These are phyloP conservation scores for Venusia cambrica DNA, from an alignment of 2,888 invertebrate species.

Conservation along the genomic window DNA sequence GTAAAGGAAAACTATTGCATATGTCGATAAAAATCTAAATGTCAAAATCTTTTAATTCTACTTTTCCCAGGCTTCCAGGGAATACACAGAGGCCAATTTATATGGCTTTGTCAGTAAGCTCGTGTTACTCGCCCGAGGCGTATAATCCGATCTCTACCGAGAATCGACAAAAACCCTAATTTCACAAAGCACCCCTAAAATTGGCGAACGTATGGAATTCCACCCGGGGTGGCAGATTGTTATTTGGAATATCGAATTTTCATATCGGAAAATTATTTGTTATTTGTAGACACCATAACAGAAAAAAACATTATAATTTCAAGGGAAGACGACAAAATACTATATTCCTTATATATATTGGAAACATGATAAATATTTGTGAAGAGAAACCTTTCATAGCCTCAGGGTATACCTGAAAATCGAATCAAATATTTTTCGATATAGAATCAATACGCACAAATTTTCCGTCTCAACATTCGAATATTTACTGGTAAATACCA, in stretches of 20 bases:
- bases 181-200: conserved; percentile 25
- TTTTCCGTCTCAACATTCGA: too few species aligned
- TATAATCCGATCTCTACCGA: conserved; percentile 28
- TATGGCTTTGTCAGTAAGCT: conserved; percentile 25
- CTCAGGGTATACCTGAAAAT: too few species aligned
- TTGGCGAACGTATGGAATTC: conserved; percentile 26
- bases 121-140: conserved; percentile 25
- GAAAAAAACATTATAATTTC: conserved; percentile 1
- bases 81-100: conserved; percentile 9
- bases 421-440: too few species aligned
- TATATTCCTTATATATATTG: too few species aligned
- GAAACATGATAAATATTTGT: too few species aligned
- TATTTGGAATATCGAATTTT: conserved; percentile 16
- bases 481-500: too few species aligned
- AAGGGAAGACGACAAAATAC: too few species aligned
- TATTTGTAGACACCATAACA: conserved; percentile 2
- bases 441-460: too few species aligned
- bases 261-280: conserved; percentile 12
- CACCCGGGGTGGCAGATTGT: conserved; percentile 15
- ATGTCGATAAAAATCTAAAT: too few species aligned
- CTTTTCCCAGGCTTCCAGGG: conserved; percentile 3
- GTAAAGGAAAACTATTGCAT: too few species aligned
- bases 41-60: conserved; percentile 4
- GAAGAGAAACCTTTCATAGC: too few species aligned
- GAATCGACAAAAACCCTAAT: conserved; percentile 23